Evolutionary conservation across 2,113 vertebrate genomes (phyloP), one percentile per base, ranked within the genome.

Genomic region (Cyprinus carpio): DNA sequence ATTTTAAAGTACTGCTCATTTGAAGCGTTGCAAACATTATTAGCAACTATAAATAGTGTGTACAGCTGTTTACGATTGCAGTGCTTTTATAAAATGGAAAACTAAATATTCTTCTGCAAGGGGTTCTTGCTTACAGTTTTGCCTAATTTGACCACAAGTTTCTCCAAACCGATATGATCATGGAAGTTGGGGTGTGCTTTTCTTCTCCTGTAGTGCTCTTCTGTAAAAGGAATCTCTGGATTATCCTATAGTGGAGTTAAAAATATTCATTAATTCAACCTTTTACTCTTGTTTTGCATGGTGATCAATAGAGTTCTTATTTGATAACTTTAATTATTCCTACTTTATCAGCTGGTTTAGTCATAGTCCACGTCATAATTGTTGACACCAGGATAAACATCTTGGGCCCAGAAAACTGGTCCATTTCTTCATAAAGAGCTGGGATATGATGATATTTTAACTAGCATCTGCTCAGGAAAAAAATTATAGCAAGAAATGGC

Each of bases 321-420:
- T 31, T 31, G 8, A 54, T 10, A 56, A 54, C 49, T 56, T 12
- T 11, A 51, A 51, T 54, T 51, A 79, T 51, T 94, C 98, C 94
- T 91, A 99, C 98, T 6, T 95, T 92, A 84, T 96, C 94, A 2
- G 91, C 23, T 0, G 91, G 89, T 87, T 95, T 97, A 88, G 93
- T 97, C 74, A 92, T 92, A 0, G 94, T 95, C 98, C 98, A 99
- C 0, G 94, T 99, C 97, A 99, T 96, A 91, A 97, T 90, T 0
- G 97, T 97, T 84, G 98, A 99, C 76, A 99, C 31, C 8, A 99
- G 94, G 86, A 99, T 96, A 87, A 98, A 99, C 31, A 94, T 51
- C 91, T 99, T 99, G 0, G 91, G 92, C 80, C 89, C 91, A 79
- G 88, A 67, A 86, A 98, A 98, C 85, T 65, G 85, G 5, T 84